A percentile compares a stretch with the other conserved stretches of the same genome.
These are phyloP conservation scores for Forbesichthys agassizii DNA, from an alignment of 2,113 vertebrate genomes.

Conservation along the genomic window DNA sequence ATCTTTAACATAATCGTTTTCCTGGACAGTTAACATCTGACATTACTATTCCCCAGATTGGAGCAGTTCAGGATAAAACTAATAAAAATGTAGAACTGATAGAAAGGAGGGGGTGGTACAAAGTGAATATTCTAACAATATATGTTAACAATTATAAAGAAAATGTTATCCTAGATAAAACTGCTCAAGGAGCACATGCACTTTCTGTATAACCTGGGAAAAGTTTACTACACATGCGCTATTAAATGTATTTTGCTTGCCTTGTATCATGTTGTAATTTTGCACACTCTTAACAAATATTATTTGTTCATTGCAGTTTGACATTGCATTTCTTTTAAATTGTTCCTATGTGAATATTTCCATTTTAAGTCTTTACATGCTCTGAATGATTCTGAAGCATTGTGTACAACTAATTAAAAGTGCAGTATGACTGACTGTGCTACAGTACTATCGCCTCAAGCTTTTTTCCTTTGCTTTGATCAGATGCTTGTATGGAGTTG, in stretches of 20 bases:
- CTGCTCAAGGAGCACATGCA: constrained; percentile 77
- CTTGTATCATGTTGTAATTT: constrained; percentile 12
- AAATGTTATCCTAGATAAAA: constrained; percentile 6
- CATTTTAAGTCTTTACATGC: constrained; percentile 50
- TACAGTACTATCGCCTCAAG: constrained; percentile 24
- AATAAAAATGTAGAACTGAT: too few species aligned
- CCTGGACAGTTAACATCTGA: too few species aligned
- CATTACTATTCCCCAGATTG: too few species aligned
- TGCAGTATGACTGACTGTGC: constrained; percentile 44
- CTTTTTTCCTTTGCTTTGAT: constrained; percentile 1
- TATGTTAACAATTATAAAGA: constrained; percentile 2
- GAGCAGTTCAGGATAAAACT: too few species aligned
- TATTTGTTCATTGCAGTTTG: constrained; percentile 58
- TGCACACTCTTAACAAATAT: constrained; percentile 55
- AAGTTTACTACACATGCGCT: constrained; percentile 45
- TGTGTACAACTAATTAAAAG: constrained; percentile 67
- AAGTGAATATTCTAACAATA: not conserved
- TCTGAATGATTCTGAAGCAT: constrained; percentile 45
- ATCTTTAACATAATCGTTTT: too few species aligned
- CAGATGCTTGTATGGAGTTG: not conserved
- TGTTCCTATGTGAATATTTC: constrained; percentile 57
- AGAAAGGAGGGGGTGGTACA: too few species aligned
- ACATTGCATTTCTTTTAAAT: constrained; percentile 52
- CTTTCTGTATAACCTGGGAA: constrained; percentile 75
- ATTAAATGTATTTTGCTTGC: constrained; percentile 29